phyloP scores from a whole-genome alignment of 1,140 invertebrate species.

The Scylla paramamosain region DNA sequence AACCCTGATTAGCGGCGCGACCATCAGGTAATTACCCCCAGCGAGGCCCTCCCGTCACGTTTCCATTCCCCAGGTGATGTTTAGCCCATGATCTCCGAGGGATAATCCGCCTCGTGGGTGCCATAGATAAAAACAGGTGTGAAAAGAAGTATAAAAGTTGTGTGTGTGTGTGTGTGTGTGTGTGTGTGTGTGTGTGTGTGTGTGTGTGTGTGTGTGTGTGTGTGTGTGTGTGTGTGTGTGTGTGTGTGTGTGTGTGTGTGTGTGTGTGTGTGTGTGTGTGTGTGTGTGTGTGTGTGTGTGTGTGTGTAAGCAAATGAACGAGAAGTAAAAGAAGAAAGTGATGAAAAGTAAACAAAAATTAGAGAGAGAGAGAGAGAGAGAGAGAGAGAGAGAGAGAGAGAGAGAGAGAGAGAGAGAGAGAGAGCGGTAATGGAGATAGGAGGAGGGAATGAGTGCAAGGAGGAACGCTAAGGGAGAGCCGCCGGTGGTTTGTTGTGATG shows the following conservation, averaged over 20 bases:
- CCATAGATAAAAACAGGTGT: not conserved
- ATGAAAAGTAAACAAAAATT: not conserved
- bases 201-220: not conserved
- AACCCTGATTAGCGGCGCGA: constrained; percentile 30
- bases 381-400: not conserved
- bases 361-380: not conserved
- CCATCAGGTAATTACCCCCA: constrained; percentile 39
- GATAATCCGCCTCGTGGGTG: not conserved
- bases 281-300: too few species aligned
- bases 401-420: too few species aligned
- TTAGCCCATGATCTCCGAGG: not conserved
- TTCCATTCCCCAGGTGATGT: constrained; percentile 16
- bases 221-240: too few species aligned
- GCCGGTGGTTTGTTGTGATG: not conserved
- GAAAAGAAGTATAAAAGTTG: not conserved
- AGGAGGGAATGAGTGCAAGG: not conserved
- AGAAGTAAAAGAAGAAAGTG: not conserved
- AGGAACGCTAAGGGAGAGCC: not conserved
- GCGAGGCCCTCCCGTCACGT: constrained; percentile 27
- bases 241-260: not conserved
- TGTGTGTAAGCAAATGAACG: not conserved
- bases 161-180: constrained; percentile 11
- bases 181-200: not conserved
- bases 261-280: too few species aligned
- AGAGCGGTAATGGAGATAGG: not conserved